phyloP scores from a whole-genome alignment of 2,888 invertebrate genomes.

The Odontothrips loti region DNA sequence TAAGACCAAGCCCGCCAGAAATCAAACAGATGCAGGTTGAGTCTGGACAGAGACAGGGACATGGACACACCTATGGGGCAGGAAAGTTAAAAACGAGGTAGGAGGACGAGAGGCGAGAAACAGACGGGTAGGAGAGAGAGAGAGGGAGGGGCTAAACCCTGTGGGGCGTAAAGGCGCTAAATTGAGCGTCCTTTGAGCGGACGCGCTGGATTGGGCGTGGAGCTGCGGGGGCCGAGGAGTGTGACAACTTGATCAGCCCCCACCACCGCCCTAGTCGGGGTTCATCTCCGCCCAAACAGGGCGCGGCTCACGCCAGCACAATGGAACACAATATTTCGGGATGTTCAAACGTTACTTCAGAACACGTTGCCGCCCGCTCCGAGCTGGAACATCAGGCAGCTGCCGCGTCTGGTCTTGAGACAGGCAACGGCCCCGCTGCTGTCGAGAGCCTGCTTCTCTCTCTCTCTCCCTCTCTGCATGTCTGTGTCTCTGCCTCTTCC shows the following conservation, averaged over 20 bases:
- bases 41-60: not conserved
- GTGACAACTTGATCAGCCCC: slow-evolving; percentile 13
- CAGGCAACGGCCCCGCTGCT: too few relatives aligned
- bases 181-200: slow-evolving; percentile 23
- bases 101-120: not conserved
- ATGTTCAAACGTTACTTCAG: too few relatives aligned
- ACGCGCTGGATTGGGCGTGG: not conserved
- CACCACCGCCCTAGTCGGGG: not conserved
- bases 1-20: too few relatives aligned
- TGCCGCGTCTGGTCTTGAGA: too few relatives aligned
- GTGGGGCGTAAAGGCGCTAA: slow-evolving; percentile 14
- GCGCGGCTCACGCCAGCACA: too few relatives aligned
- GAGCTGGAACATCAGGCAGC: too few relatives aligned
- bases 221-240: not conserved
- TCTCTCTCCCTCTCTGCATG: too few relatives aligned
- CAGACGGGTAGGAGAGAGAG: not conserved
- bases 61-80: not conserved
- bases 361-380: too few relatives aligned
- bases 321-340: too few relatives aligned
- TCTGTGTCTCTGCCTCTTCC: not conserved
- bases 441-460: too few relatives aligned
- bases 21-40: too few relatives aligned
- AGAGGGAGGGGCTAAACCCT: not conserved
- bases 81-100: not conserved
- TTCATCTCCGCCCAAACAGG: too few relatives aligned